phyloP scores from a whole-genome alignment of 2,888 invertebrate genomes.

The Cryptocheilus praepositus region DNA sequence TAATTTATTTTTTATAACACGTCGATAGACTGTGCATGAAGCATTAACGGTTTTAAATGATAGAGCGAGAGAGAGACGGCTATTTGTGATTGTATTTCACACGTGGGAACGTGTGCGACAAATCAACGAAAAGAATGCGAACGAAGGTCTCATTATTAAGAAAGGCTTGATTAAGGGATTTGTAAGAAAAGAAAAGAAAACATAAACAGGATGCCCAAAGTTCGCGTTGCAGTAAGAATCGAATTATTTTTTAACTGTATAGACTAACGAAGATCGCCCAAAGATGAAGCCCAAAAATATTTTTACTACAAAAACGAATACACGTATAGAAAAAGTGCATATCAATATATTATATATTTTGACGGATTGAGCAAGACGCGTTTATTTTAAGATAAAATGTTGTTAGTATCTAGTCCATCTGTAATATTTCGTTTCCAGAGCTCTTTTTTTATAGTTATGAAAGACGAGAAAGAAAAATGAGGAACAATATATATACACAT shows the following conservation, averaged over 20 bases:
- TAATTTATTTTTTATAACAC: constrained; percentile 48
- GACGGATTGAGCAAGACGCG: constrained; percentile 49
- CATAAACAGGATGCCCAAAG: constrained; percentile 28
- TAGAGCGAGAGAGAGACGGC: constrained; percentile 13
- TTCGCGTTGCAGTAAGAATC: constrained; percentile 33
- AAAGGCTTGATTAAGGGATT: constrained; percentile 32
- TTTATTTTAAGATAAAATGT: constrained; percentile 60
- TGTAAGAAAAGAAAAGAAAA: constrained; percentile 7
- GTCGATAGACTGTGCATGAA: constrained; percentile 4
- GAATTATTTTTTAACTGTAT: constrained; percentile 55
- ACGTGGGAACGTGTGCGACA: background rate
- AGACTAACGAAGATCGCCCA: constrained; percentile 64
- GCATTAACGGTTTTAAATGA: constrained; percentile 14
- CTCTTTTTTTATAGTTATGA: constrained; percentile 26
- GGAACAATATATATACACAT: constrained; percentile 34
- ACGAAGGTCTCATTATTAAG: constrained; percentile 7
- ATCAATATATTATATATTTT: constrained; percentile 47
- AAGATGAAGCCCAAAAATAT: constrained; percentile 72
- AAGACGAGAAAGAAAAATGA: constrained; percentile 23
- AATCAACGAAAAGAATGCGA: constrained; percentile 21
- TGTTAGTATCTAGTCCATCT: constrained; percentile 65
- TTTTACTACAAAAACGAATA: constrained; percentile 58
- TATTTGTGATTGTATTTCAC: background rate
- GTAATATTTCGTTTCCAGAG: constrained; percentile 48
- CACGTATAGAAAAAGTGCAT: constrained; percentile 12